phyloP scores from a whole-genome alignment of 2,113 vertebrate genomes.

The Corythornis cristatus region DNA sequence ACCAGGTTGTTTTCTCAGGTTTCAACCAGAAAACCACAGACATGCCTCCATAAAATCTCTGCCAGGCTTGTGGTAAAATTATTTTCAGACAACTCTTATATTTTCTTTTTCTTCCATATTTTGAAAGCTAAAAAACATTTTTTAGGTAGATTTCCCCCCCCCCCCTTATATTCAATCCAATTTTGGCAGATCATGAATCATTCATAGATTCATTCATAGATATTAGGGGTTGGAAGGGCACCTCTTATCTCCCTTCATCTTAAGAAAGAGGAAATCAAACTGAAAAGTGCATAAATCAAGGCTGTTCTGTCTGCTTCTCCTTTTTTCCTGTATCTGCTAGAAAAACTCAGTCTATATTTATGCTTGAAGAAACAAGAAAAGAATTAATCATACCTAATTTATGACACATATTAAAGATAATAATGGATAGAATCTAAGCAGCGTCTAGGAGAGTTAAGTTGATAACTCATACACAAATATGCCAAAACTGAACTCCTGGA shows the following conservation, averaged over 20 bases:
- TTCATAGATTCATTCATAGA: too few species aligned
- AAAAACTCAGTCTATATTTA: background rate
- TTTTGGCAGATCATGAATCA: constrained; percentile 43
- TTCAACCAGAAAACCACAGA: background rate
- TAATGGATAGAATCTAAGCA: background rate
- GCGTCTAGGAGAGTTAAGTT: background rate
- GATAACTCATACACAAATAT: background rate
- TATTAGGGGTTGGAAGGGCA: background rate
- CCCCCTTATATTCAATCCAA: background rate
- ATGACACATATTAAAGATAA: background rate
- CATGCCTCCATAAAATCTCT: background rate
- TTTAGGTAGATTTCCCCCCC: background rate
- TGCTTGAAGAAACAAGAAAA: background rate
- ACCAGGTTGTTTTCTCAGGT: background rate
- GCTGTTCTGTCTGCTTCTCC: background rate
- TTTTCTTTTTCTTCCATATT: constrained; percentile 19
- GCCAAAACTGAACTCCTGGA: background rate
- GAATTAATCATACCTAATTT: background rate
- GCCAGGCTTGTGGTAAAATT: background rate
- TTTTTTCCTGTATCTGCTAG: background rate
- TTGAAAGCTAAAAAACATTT: background rate
- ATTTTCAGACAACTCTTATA: background rate
- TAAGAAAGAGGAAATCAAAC: constrained; percentile 4
- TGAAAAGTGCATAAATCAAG: background rate
- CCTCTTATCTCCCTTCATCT: background rate